Percentiles rank a stretch among this genome's conserved stretches.
Evolutionary conservation across 2,888 invertebrate species (phyloP).

Genomic region (Machimus rusticus): DNA sequence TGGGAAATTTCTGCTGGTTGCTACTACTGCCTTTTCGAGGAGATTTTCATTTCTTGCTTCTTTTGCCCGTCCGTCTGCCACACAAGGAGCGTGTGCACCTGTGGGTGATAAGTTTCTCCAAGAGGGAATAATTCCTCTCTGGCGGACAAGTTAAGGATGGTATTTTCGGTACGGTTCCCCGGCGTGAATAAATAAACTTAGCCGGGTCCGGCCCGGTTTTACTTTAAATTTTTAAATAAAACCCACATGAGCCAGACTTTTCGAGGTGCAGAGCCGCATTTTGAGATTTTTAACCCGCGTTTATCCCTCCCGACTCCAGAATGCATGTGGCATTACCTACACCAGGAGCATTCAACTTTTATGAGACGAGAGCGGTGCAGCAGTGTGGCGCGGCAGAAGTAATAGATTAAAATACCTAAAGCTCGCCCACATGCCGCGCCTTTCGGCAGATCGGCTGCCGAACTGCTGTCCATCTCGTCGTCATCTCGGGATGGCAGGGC

Average conservation of each 20-base stretch:
- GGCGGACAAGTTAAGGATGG: background rate
- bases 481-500: background rate
- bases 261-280: background rate
- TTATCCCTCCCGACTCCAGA: background rate
- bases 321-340: background rate
- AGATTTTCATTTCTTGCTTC: background rate
- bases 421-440: background rate
- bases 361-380: background rate
- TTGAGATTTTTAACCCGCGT: background rate
- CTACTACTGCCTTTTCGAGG: background rate
- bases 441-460: background rate
- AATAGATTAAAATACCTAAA: background rate
- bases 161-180: background rate
- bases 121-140: background rate
- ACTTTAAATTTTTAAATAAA: background rate
- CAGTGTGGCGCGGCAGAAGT: background rate
- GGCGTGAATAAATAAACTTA: background rate
- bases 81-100: background rate
- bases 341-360: background rate
- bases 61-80: background rate
- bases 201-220: background rate
- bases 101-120: background rate
- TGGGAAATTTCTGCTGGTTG: slow-evolving; percentile 6
- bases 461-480: background rate
- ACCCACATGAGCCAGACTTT: background rate